Conservation (phyloP, 2,888 invertebrate species). For the Homarus gammarus region DNA sequence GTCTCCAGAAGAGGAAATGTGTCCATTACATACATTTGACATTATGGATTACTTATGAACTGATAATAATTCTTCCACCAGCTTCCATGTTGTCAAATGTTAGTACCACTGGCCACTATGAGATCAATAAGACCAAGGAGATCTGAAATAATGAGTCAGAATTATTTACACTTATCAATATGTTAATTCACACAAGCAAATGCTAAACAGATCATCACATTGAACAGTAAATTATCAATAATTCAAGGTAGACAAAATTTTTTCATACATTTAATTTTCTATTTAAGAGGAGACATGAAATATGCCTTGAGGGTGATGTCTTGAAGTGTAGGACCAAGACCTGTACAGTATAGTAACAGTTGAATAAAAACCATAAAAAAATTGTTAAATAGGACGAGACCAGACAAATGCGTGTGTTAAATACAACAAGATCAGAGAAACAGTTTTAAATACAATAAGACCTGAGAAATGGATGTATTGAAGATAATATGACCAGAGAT, state of each 20-base stretch:
- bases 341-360: neutral
- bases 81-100: neutral
- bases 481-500: conserved; percentile 49
- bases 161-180: neutral
- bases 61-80: neutral
- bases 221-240: neutral
- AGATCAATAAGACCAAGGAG: neutral
- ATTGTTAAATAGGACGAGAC: conserved; percentile 8
- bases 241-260: neutral
- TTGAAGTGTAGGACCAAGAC: neutral
- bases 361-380: conserved; percentile 20
- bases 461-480: conserved; percentile 59
- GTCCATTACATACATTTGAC: conserved; percentile 8
- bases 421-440: conserved; percentile 39
- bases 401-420: conserved; percentile 34
- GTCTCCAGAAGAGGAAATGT: conserved; percentile 2
- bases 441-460: conserved; percentile 54
- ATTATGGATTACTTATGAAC: conserved; percentile 11
- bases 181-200: neutral
- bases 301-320: neutral
- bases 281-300: neutral
- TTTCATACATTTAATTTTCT: neutral
- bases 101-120: neutral
- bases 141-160: neutral
- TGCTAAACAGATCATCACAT: neutral